Evolutionary conservation across 2,888 invertebrate species (phyloP), one percentile per base, ranked within the genome.

Genomic region (Eucera pruinosa): DNA sequence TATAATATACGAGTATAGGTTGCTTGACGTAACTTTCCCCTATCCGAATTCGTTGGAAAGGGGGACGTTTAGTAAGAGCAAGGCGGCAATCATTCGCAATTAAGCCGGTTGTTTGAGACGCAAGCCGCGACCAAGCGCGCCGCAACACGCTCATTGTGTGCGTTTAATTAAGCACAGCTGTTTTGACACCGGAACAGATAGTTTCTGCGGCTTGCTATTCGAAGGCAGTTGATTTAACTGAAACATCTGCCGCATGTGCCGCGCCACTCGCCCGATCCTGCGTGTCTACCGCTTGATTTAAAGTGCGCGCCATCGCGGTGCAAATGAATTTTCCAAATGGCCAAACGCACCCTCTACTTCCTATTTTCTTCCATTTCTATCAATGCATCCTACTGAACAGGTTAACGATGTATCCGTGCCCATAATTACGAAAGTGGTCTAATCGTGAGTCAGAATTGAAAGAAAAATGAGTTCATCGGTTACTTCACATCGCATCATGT

Each of bases 81-180:
- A 52, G 60, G 48, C 57, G 70, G 55, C 70, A 69, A 73, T 73
- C 69, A 45, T 33, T 66, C 45, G 58, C 79, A 79, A 79, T 83
- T 84, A 76, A 70, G 65, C 75, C 45, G 55, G 43, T 61, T 70
- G 79, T 76, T 84, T 33, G 75, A 83, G 84, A 83, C 45, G 72
- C 50, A 36, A n/a, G 48, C 41, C 60, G 75, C 50, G 58, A 45
- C 60, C 62, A 48, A 27, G 25, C 70, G 55, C 50, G 57, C 72
- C 72, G 54, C 58, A 80, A 73, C 77, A 70, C 65, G 43, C 71
- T 69, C 78, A 80, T 78, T 80, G 83, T 75, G 68, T 76, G 81
- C 85, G 84, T 89, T 90, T 88, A 90, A 90, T 90, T 90, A 90
- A 89, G 86, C 87, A 80, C 88, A 89, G 90, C 88, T 90, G 87